Percentiles rank a stretch among this genome's conserved stretches.
Conservation (phyloP, 2,797 vertebrate species). For the Melanotaenia parkinsoni region DNA sequence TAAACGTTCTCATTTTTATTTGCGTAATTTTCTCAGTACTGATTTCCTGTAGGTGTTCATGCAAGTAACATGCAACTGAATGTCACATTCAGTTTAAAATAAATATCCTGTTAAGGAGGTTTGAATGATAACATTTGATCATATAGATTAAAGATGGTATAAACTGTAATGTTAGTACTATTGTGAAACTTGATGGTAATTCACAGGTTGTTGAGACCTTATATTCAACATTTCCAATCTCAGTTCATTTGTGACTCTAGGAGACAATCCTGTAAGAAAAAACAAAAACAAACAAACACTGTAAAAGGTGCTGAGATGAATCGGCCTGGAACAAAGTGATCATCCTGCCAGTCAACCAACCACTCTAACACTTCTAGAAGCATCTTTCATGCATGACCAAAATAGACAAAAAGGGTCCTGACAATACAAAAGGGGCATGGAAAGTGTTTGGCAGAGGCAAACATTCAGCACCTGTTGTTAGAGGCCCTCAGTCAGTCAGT, state of each 20-base stretch:
- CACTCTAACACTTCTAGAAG: not conserved
- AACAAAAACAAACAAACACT: no score
- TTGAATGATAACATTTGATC: not conserved
- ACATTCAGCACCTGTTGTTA: constrained; percentile 5
- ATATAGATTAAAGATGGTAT: no score
- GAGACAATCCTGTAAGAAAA: not conserved
- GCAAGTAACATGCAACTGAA: constrained; percentile 6
- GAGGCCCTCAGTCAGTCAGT: constrained; percentile 8
- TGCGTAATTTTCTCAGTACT: not conserved
- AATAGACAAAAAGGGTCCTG: not conserved
- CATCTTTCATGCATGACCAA: not conserved
- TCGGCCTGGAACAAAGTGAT: not conserved
- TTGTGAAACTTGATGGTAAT: not conserved
- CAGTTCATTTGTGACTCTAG: no score
- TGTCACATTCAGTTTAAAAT: not conserved
- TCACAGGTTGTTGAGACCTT: not conserved
- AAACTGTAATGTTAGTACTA: not conserved
- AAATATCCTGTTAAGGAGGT: not conserved
- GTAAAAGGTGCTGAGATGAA: not conserved
- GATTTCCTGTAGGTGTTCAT: not conserved
- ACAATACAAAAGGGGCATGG: not conserved
- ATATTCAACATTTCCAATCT: no score
- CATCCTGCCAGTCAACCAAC: not conserved
- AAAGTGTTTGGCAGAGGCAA: constrained; percentile 9
- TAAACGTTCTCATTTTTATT: constrained; percentile 17